Percentiles rank a stretch among this genome's conserved stretches.
Evolutionary conservation across 2,888 invertebrate species (phyloP).

Genomic region (Tenthredo scrophulariae): DNA sequence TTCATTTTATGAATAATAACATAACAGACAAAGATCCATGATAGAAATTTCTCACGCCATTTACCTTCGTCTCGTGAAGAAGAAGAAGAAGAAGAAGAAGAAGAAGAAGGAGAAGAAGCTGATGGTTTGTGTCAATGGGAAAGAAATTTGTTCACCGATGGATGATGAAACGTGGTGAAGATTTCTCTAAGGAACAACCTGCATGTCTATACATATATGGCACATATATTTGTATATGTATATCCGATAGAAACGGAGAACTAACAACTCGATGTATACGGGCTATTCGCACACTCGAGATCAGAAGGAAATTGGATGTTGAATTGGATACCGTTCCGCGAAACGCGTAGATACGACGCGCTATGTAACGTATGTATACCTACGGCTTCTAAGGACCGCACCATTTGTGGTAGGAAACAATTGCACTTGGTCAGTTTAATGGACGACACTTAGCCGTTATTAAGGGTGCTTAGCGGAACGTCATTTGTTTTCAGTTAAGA

Average conservation of each 20-base stretch:
- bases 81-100: neutral
- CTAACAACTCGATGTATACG: constrained; percentile 28
- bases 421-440: constrained; percentile 51
- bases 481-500: constrained; percentile 49
- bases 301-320: constrained; percentile 41
- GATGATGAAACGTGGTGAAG: constrained; percentile 75
- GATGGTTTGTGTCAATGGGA: constrained; percentile 58
- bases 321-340: constrained; percentile 47
- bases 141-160: constrained; percentile 70
- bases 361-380: no score
- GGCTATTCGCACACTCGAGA: neutral
- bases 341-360: neutral
- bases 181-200: constrained; percentile 75
- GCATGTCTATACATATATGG: neutral
- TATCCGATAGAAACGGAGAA: constrained; percentile 26
- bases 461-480: constrained; percentile 44
- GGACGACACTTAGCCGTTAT: constrained; percentile 46
- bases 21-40: constrained; percentile 10
- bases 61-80: constrained; percentile 53
- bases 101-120: constrained; percentile 23
- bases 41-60: constrained; percentile 7
- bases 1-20: neutral
- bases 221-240: neutral
- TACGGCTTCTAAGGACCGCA: neutral
- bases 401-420: constrained; percentile 51